Conservation (phyloP, 2,113 vertebrate species). For the Callithrix jacchus region DNA sequence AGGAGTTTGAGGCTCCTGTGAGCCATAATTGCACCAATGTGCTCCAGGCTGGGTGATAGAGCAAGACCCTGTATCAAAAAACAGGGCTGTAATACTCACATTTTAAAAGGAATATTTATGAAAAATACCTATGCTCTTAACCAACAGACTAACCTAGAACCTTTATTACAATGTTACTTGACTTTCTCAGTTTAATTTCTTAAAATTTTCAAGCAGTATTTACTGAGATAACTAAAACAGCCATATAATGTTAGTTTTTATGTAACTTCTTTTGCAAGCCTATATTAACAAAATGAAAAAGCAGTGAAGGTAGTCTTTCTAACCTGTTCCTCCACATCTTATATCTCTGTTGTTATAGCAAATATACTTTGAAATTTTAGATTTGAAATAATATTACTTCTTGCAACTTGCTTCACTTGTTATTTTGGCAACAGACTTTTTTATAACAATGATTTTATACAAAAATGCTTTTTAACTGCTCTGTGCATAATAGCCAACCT, state of each 20-base stretch:
- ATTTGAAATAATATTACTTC: neutral
- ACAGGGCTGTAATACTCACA: neutral
- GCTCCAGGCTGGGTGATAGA: too few relatives aligned
- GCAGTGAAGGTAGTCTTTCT: neutral
- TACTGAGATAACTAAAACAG: conserved; percentile 20
- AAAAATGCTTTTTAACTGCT: conserved; percentile 21
- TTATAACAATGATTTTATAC: neutral
- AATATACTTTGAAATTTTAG: neutral
- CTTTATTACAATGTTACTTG: neutral
- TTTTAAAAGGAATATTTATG: neutral
- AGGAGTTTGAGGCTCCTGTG: too few relatives aligned
- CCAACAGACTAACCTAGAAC: neutral
- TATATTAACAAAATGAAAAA: neutral
- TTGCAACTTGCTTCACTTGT: conserved; percentile 13
- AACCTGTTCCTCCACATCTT: neutral
- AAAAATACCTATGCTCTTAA: neutral
- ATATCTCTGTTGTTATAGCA: neutral
- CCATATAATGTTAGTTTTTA: neutral
- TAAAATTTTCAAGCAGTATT: conserved; percentile 23
- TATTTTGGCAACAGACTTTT: conserved; percentile 27
- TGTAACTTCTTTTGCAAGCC: neutral
- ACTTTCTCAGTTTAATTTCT: conserved; percentile 13
- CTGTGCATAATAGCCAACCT: neutral
- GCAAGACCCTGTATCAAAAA: too few relatives aligned
- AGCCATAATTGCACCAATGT: too few relatives aligned